Evolutionary conservation across 2,113 vertebrate species (phyloP).

Genomic region (Spea multiplicata): DNA sequence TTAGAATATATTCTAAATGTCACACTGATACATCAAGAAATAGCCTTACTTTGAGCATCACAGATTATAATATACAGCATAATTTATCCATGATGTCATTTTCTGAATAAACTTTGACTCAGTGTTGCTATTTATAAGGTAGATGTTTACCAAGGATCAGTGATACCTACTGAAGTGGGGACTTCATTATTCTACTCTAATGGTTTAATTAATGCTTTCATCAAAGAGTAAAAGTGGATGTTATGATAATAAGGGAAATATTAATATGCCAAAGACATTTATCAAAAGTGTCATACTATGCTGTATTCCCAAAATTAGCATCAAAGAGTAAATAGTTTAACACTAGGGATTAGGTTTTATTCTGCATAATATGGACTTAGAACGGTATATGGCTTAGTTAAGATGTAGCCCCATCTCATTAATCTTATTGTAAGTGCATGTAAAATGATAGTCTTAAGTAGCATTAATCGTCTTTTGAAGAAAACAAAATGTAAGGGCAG

Average conservation of each 20-base stretch:
- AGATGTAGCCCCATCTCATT: background rate
- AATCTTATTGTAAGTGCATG: background rate
- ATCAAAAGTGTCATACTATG: slow-evolving; percentile 6
- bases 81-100: background rate
- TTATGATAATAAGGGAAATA: slow-evolving; percentile 6
- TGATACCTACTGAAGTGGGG: background rate
- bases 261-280: slow-evolving; percentile 20
- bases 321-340: background rate
- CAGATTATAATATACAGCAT: background rate
- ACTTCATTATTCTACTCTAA: slow-evolving; percentile 9
- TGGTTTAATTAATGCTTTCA: slow-evolving; percentile 10
- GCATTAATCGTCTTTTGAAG: background rate
- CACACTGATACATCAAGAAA: background rate
- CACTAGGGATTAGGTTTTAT: background rate
- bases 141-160: slow-evolving; percentile 2
- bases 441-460: background rate
- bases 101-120: background rate
- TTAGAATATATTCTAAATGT: background rate
- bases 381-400: background rate
- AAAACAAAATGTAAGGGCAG: background rate
- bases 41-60: background rate
- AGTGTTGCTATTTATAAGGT: background rate
- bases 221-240: background rate
- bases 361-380: background rate
- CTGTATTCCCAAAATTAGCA: background rate